Conservation (phyloP, 2,888 invertebrate species). For the Parnassius glacialis region DNA sequence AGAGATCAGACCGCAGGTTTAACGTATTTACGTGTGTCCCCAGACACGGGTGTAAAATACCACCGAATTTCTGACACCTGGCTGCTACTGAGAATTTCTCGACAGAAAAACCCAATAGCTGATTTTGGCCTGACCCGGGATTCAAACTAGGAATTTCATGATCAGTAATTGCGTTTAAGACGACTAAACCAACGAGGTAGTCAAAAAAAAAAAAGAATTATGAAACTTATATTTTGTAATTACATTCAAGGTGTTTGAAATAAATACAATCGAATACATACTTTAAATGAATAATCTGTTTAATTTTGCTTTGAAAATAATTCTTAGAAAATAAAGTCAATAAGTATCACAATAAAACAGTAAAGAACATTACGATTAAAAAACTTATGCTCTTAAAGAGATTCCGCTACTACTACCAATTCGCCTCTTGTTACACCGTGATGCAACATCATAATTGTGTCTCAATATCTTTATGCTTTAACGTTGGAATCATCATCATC, state of each 20-base stretch:
- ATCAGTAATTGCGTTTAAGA: no score
- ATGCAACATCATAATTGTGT: background rate
- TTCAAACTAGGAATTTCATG: no score
- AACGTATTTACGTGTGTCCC: background rate
- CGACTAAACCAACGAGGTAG: no score
- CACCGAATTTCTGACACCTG: no score
- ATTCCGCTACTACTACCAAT: slow-evolving; percentile 46
- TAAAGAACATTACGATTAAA: slow-evolving; percentile 64
- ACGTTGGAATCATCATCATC: no score
- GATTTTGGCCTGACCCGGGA: no score
- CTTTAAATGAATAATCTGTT: background rate
- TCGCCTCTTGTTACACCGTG: slow-evolving; percentile 9
- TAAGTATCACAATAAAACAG: slow-evolving; percentile 38
- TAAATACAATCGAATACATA: background rate
- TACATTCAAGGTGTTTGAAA: background rate
- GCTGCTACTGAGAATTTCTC: no score
- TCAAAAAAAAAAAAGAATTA: background rate
- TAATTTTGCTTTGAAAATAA: slow-evolving; percentile 7
- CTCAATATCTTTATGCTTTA: no score
- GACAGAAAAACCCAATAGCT: no score
- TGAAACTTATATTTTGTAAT: background rate
- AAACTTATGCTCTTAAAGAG: slow-evolving; percentile 50
- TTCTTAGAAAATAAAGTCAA: slow-evolving; percentile 13
- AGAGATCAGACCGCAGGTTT: no score
- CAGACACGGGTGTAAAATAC: no score